Evolutionary conservation across 2,113 vertebrate species (phyloP), one percentile per base, ranked within the genome.

Genomic region (Scomber colias): DNA sequence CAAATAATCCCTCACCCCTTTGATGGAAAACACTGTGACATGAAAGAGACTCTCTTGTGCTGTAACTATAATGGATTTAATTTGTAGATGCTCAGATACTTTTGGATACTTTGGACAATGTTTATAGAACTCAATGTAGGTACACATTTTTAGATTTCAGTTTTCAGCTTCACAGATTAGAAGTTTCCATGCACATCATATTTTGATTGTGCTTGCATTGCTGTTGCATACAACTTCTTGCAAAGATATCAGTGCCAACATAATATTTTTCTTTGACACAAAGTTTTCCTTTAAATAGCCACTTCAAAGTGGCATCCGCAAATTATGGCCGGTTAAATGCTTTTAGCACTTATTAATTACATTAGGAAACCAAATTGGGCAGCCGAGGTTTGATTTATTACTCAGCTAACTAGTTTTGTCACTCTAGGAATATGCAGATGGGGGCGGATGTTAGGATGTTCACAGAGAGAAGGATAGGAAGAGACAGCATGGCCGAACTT

Each of bases 311-410:
- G 92, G 88, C 92, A 90, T 85, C 84, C 76, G 14, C 87, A 93
- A 94, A 95, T 95, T 91, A 94, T 71, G 84, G 87, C 85, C 82
- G 87, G 91, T 95, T 95, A 95, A 95, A 90, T 90, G 90, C 92
- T 94, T 94, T 95, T 95, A 95, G 92, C 93, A 91, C 89, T 90
- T 95, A 95, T 95, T 95, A 95, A 95, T 95, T 95, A 88, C 93
- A 95, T 95, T 95, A 95, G 92, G 90, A 89, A 92, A 85, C 82
- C 85, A 95, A 95, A 95, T 94, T 95, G 94, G 93, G 92, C 93
- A 90, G 93, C 85, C 89, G 63, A 89, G 89, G 78, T 94, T 93
- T 95, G 95, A 95, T 95, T 94, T 95, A 95, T 95, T 95, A 92
- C 92, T 89, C 76, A 2, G 87, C 92, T 95, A 95, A 95, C 92